A percentile compares a stretch with the other conserved stretches of the same genome.
Conservation (phyloP, 2,113 vertebrate genomes). For the Tonatia bakeri region DNA sequence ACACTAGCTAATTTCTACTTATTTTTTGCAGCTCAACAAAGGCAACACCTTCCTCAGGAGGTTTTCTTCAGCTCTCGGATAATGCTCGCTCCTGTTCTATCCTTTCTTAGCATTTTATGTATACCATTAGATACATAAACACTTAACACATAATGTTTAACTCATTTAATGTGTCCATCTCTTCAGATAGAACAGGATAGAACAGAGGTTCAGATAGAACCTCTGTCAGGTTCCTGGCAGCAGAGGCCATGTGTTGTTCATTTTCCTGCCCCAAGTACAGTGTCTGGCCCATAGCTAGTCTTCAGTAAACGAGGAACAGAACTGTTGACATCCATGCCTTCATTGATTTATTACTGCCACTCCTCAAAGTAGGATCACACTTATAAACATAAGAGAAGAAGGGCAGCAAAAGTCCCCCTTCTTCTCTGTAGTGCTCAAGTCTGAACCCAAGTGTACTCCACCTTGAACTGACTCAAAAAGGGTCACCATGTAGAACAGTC, state of each 20-base stretch:
- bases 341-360: neutral
- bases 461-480: neutral
- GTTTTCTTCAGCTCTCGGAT: neutral
- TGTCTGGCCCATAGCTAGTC: neutral
- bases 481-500: fast-evolving
- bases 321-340: neutral
- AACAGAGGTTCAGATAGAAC: too few relatives aligned
- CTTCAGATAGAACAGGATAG: too few relatives aligned
- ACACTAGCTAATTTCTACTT: neutral
- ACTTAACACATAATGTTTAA: neutral
- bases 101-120: neutral
- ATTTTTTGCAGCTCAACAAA: neutral
- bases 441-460: neutral
- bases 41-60: neutral
- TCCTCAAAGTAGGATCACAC: neutral
- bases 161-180: neutral
- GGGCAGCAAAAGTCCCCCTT: neutral
- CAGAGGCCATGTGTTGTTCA: neutral
- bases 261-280: neutral
- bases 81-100: neutral
- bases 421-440: neutral
- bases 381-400: neutral
- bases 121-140: too few relatives aligned
- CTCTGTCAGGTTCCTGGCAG: neutral
- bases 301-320: neutral